Percentiles rank a stretch among this genome's conserved stretches.
Evolutionary conservation across 2,888 invertebrate genomes (phyloP).

Genomic region (Mycalesis mineus): DNA sequence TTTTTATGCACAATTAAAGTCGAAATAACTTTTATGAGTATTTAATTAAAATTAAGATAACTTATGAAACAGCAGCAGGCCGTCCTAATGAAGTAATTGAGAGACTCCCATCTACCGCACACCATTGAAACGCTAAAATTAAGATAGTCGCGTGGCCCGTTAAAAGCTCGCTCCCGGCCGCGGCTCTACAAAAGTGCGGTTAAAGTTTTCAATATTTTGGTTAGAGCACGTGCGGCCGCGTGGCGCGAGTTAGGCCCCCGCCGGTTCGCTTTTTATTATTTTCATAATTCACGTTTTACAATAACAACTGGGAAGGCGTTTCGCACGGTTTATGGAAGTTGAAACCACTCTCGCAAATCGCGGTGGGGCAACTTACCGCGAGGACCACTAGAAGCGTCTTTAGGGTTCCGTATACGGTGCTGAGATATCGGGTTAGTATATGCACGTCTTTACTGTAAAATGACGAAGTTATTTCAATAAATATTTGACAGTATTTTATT

Average conservation of each 20-base stretch:
- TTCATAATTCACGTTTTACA: slow-evolving; percentile 78
- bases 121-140: slow-evolving; percentile 44
- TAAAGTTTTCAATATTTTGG: slow-evolving; percentile 76
- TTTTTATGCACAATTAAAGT: too few species aligned
- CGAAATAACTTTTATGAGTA: too few species aligned
- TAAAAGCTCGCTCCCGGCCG: slow-evolving; percentile 47
- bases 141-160: slow-evolving; percentile 67
- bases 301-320: slow-evolving; percentile 76
- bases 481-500: too few species aligned
- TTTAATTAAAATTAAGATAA: too few species aligned
- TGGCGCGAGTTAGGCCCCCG: slow-evolving; percentile 68
- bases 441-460: too few species aligned
- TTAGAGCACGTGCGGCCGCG: slow-evolving; percentile 70
- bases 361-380: slow-evolving; percentile 58
- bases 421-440: background rate
- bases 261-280: slow-evolving; percentile 75
- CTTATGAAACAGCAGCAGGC: too few species aligned
- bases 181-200: slow-evolving; percentile 51
- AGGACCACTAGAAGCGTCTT: slow-evolving; percentile 58
- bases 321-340: slow-evolving; percentile 66
- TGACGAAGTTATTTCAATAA: too few species aligned
- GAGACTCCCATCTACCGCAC: slow-evolving; percentile 45
- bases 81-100: slow-evolving; percentile 22
- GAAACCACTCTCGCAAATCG: slow-evolving; percentile 66
- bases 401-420: background rate